Evolutionary conservation across 2,888 invertebrate genomes (phyloP).

Genomic region (Eutolmus rufibarbis): DNA sequence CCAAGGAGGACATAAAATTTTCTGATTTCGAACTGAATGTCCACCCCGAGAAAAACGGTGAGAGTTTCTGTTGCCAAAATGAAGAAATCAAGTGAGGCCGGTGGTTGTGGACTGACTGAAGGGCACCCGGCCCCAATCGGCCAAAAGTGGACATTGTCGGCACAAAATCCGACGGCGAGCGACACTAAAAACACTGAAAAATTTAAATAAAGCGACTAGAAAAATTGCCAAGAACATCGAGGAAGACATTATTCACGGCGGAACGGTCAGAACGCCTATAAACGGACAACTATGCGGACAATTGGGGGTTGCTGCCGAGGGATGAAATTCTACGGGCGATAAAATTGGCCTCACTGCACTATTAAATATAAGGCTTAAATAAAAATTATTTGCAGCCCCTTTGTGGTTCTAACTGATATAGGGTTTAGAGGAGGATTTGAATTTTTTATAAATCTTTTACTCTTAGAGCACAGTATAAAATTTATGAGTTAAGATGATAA

Average conservation of each 20-base stretch:
- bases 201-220: constrained; percentile 28
- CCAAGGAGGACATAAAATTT: constrained; percentile 44
- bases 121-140: neutral
- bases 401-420: constrained; percentile 8
- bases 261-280: neutral
- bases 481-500: neutral
- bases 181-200: neutral
- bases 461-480: neutral
- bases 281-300: neutral
- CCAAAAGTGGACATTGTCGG: constrained; percentile 10
- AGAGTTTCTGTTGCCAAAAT: constrained; percentile 14
- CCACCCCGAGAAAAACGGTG: constrained; percentile 34
- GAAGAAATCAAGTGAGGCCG: constrained; percentile 9
- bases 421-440: neutral
- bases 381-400: constrained; percentile 23
- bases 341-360: constrained; percentile 6
- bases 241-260: constrained; percentile 17
- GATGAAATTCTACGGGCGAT: neutral
- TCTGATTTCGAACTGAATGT: constrained; percentile 41
- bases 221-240: constrained; percentile 26
- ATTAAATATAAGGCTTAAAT: constrained; percentile 4
- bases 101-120: neutral
- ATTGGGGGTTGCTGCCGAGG: neutral
- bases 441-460: neutral
- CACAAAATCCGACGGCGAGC: neutral